Evolutionary conservation across 2,797 vertebrate genomes (phyloP), one percentile per base, ranked within the genome.

Genomic region (Rallus crepitans): DNA sequence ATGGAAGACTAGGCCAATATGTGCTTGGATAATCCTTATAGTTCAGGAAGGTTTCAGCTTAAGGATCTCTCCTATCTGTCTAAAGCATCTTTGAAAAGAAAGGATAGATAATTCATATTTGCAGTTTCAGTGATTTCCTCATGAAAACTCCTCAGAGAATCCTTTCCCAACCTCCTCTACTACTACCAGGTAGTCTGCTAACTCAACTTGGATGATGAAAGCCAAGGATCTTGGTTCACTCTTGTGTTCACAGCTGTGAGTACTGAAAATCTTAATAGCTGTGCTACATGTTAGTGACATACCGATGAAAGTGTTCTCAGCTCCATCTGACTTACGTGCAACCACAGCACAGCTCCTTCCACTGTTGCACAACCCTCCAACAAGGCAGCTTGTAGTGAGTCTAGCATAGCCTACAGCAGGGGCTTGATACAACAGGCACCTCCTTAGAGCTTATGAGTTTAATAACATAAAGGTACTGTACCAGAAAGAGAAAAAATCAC

Each of bases 401-500:
- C 89, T 48, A 37, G 19, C 11, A 14, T 37, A 78, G 39, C 31
- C 31, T n/a, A n/a, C 37, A 42, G 23, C 20, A 50, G 57, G 40
- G 23, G 23, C 70, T 76, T 76, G 18, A 78, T 45, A 42, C 27
- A 45, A 45, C 42, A 45, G 40, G 30, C 42, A 77, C 28, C 35
- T 72, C 60, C 70, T n/a, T 89, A 52, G 20, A 90, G 77, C 56
- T 73, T 18, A 81, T 2, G 6, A 89, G n/a, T 87, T 95, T 80
- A 88, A 78, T 91, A 68, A 61, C 31, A 76, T 88, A 72, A 93
- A 96, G 95, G 82, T 87, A 97, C 96, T 55, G 2, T 99, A 99
- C 99, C 99, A 97, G 99, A 99, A 75, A 98, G 95, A 80, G 99
- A 98, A 85, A 99, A 99, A 96, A 99, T 99, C 72, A 99, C 96